A percentile compares a stretch with the other conserved stretches of the same genome.
Evolutionary conservation across 1,140 invertebrate genomes (phyloP).

Genomic region (Drosophila ananassae): DNA sequence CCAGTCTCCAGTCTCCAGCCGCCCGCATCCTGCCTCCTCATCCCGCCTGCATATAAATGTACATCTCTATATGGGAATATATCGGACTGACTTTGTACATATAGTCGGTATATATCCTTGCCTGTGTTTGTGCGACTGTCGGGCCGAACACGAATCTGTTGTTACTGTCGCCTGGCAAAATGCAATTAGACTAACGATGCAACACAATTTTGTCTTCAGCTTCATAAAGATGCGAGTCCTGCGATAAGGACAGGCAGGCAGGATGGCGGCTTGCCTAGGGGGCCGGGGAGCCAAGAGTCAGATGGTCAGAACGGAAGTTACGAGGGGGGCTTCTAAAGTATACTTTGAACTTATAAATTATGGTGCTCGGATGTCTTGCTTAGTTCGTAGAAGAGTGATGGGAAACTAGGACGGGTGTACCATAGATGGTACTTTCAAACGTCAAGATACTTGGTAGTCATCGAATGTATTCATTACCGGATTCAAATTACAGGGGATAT

Average conservation of each 20-base stretch:
- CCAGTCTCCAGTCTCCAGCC: not conserved
- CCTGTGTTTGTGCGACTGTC: slow-evolving; percentile 17
- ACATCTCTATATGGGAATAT: not conserved
- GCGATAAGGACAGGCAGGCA: slow-evolving; percentile 11
- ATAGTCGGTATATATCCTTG: not conserved
- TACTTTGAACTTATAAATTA: not conserved
- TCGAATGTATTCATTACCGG: no score
- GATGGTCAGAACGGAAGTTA: slow-evolving; percentile 17
- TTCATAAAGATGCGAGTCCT: slow-evolving; percentile 54
- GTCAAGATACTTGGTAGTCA: no score
- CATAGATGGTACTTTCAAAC: no score
- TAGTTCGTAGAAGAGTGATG: no score
- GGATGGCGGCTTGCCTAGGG: not conserved
- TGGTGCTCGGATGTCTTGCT: no score
- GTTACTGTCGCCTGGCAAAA: slow-evolving; percentile 62
- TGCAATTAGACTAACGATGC: slow-evolving; percentile 82
- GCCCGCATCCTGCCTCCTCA: not conserved
- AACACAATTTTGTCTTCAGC: slow-evolving; percentile 80
- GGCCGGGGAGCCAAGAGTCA: slow-evolving; percentile 19
- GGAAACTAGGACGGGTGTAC: no score
- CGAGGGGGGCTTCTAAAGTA: slow-evolving; percentile 4
- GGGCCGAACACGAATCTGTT: slow-evolving; percentile 50
- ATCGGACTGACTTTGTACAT: not conserved
- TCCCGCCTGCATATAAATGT: slow-evolving; percentile 6
- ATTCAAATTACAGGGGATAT: no score